A percentile compares a stretch with the other conserved stretches of the same genome.
Evolutionary conservation across 2,888 invertebrate genomes (phyloP).

Genomic region (Plebejus anna): DNA sequence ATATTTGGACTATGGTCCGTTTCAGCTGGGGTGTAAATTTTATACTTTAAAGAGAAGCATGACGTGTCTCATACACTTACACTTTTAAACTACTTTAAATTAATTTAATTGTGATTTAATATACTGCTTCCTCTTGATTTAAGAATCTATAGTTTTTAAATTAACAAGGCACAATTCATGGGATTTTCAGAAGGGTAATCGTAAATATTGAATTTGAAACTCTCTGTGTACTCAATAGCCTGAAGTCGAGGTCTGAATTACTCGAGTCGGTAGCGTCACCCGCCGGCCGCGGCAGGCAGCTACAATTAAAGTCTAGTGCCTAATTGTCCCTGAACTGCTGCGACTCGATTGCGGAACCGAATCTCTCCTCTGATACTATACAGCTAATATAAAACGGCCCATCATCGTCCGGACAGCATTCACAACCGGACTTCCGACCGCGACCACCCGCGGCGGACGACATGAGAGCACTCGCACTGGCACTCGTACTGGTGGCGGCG

Average conservation of each 20-base stretch:
- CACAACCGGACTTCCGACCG: conserved; percentile 65
- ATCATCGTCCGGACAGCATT: conserved; percentile 61
- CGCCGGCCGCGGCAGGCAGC: not conserved
- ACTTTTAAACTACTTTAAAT: too few species aligned
- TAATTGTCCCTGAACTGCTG: conserved; percentile 65
- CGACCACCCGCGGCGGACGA: conserved; percentile 42
- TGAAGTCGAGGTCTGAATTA: not conserved
- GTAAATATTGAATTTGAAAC: too few species aligned
- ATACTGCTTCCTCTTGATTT: too few species aligned
- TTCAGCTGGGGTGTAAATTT: not conserved
- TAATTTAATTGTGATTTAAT: too few species aligned
- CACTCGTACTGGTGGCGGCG: conserved; percentile 61
- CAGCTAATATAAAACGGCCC: conserved; percentile 67
- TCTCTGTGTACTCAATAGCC: not conserved
- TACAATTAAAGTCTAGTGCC: conserved; percentile 31
- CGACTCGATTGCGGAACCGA: conserved; percentile 65
- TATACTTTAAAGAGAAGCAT: too few species aligned
- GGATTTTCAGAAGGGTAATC: too few species aligned
- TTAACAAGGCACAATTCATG: too few species aligned
- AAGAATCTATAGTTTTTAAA: too few species aligned
- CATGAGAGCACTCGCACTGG: conserved; percentile 63
- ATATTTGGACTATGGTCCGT: not conserved
- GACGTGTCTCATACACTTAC: too few species aligned
- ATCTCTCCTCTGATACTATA: conserved; percentile 60
- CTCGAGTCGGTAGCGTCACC: not conserved